These are phyloP conservation scores for Hololepta plana DNA, from an alignment of 2,888 invertebrate genomes.

Conservation along the genomic window DNA sequence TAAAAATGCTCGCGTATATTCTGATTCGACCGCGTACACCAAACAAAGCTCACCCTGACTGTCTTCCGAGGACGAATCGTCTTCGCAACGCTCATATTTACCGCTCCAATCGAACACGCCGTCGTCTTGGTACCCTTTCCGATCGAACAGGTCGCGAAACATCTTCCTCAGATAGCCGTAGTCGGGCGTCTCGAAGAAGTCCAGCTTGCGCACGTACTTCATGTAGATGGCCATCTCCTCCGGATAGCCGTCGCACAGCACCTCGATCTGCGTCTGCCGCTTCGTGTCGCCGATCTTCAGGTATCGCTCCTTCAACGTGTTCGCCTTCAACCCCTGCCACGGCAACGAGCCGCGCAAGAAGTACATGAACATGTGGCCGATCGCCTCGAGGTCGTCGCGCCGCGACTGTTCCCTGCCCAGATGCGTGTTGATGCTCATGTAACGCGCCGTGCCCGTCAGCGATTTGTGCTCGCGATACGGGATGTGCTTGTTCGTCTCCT, in stretches of 20 bases:
- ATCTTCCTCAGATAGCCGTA: constrained; percentile 94
- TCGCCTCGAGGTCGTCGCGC: constrained; percentile 90
- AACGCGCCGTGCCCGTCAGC: constrained; percentile 90
- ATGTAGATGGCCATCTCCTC: constrained; percentile 97
- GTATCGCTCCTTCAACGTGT: constrained; percentile 35
- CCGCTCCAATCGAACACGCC: constrained; percentile 93
- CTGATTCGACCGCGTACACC: no score
- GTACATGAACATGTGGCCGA: constrained; percentile 99
- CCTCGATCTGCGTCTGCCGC: constrained; percentile 95
- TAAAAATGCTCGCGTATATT: no score
- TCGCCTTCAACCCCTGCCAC: constrained; percentile 92
- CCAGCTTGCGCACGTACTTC: constrained; percentile 76
- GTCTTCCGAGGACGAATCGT: constrained; percentile 4
- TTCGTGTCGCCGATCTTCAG: constrained; percentile 99
- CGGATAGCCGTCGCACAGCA: constrained; percentile 68
- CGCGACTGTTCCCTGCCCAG: constrained; percentile 99
- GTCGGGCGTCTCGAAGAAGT: constrained; percentile 99
- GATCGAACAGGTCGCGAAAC: constrained; percentile 82
- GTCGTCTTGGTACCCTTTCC: constrained; percentile 72
- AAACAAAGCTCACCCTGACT: no score
- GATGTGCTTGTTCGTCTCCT: constrained; percentile 99
- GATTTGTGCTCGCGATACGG: constrained; percentile 99
- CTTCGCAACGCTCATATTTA: constrained; percentile 25
- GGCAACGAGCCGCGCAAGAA: constrained; percentile 98
- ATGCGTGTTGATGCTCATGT: constrained; percentile 99